These are phyloP conservation scores for Agriopis aurantiaria DNA, from an alignment of 2,888 invertebrate species.

Conservation along the genomic window DNA sequence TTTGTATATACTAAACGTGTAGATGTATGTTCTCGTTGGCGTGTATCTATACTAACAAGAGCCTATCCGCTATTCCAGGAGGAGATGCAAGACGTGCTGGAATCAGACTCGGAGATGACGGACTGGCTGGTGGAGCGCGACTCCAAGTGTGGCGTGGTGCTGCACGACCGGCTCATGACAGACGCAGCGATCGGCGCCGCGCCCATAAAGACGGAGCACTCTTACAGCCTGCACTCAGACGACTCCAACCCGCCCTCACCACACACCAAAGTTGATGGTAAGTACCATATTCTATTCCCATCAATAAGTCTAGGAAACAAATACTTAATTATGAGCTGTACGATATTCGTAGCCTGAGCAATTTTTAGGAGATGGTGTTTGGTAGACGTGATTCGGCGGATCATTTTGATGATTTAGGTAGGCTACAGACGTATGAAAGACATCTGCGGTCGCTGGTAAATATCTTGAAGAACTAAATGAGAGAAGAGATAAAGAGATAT, in stretches of 20 bases:
- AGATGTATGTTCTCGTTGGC: no score
- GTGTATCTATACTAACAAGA: neutral
- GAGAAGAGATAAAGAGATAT: no score
- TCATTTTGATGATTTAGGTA: no score
- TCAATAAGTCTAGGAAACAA: neutral
- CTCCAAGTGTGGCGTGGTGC: constrained; percentile 90
- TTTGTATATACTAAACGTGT: no score
- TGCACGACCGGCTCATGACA: constrained; percentile 96
- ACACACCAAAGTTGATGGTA: constrained; percentile 91
- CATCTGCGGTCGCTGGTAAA: no score
- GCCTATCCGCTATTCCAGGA: constrained; percentile 81
- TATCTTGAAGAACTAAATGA: no score
- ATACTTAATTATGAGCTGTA: no score
- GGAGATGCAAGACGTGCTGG: constrained; percentile 89
- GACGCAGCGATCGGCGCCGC: constrained; percentile 93
- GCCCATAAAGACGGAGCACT: constrained; percentile 97
- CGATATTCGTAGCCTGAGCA: no score
- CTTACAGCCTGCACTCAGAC: constrained; percentile 93
- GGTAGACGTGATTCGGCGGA: no score
- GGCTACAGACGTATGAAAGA: no score
- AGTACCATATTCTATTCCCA: constrained; percentile 24
- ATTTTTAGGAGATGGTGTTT: no score
- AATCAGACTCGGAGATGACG: constrained; percentile 88
- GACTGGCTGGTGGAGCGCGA: constrained; percentile 91
- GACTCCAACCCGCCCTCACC: constrained; percentile 91